Evolutionary conservation across 2,113 vertebrate genomes (phyloP).

Genomic region (Serinus canaria): DNA sequence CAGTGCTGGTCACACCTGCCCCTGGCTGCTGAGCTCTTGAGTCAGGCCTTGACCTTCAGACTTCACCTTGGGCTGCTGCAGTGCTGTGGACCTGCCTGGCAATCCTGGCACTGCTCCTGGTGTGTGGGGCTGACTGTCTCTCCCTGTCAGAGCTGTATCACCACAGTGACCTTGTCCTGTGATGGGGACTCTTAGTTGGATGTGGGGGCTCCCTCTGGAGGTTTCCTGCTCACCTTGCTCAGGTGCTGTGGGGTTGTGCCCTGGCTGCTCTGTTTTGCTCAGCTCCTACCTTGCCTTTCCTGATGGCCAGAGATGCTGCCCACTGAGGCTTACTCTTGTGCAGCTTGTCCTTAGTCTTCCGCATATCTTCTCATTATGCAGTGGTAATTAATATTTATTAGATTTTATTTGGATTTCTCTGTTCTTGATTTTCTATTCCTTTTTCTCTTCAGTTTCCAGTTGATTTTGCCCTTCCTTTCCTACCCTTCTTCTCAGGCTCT

Average conservation of each 20-base stretch:
- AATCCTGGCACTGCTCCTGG: not conserved
- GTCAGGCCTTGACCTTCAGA: not conserved
- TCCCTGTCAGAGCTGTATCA: not conserved
- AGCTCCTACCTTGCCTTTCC: not conserved
- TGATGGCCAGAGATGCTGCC: not conserved
- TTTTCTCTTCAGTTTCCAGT: not conserved
- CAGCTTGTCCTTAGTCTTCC: not conserved
- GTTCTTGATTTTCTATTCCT: not conserved
- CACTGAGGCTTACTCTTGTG: not conserved
- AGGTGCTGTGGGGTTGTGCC: not conserved
- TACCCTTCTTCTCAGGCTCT: not conserved
- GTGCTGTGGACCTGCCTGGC: not conserved
- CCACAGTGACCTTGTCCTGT: not conserved
- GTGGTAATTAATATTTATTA: not conserved
- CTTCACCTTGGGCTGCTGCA: not conserved
- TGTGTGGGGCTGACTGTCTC: not conserved
- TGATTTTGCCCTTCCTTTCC: not conserved
- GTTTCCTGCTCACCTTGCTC: not conserved
- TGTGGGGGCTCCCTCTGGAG: not conserved
- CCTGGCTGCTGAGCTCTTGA: not conserved
- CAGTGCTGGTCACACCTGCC: not conserved
- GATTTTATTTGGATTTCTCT: not conserved
- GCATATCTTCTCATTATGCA: not conserved
- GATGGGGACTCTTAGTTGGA: not conserved
- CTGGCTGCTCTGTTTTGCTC: not conserved